phyloP scores from a whole-genome alignment of 2,113 vertebrate species.

The Pimephales promelas region DNA sequence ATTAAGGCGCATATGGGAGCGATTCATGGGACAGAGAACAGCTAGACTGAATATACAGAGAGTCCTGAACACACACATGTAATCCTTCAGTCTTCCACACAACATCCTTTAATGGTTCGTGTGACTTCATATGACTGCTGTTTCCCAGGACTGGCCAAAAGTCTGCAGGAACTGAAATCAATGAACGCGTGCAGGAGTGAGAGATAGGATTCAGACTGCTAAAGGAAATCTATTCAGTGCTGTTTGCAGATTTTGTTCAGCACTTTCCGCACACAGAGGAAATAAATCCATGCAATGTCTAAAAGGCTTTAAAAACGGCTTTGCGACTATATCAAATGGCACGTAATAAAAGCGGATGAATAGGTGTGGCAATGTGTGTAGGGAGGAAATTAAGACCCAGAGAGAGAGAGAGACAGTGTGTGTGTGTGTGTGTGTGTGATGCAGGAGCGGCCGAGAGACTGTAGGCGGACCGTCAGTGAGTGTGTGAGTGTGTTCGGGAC shows the following conservation, averaged over 20 bases:
- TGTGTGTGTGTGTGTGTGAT: slow-evolving; percentile 56
- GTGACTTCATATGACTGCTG: slow-evolving; percentile 39
- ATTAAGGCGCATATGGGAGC: neutral
- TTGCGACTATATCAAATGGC: neutral
- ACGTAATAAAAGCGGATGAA: neutral
- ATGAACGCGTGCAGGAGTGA: slow-evolving; percentile 9
- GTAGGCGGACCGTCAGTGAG: slow-evolving; percentile 58
- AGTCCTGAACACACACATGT: neutral
- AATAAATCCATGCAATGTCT: neutral
- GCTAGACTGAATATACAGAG: slow-evolving; percentile 22
- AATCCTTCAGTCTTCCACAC: slow-evolving; percentile 12
- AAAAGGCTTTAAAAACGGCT: neutral
- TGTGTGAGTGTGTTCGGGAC: slow-evolving; percentile 30
- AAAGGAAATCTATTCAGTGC: slow-evolving; percentile 8
- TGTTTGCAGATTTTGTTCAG: slow-evolving; percentile 29
- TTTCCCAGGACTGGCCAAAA: slow-evolving; percentile 18
- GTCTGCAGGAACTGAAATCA: slow-evolving; percentile 35
- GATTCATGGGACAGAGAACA: slow-evolving; percentile 37
- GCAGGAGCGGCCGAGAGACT: slow-evolving; percentile 60
- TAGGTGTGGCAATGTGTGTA: neutral
- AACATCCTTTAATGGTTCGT: slow-evolving; percentile 16
- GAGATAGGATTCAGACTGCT: neutral
- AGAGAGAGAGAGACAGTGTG: neutral
- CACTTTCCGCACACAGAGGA: neutral
- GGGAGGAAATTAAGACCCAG: neutral